Evolutionary conservation across 2,888 invertebrate genomes (phyloP).

Genomic region (Caenorhabditis sp.): DNA sequence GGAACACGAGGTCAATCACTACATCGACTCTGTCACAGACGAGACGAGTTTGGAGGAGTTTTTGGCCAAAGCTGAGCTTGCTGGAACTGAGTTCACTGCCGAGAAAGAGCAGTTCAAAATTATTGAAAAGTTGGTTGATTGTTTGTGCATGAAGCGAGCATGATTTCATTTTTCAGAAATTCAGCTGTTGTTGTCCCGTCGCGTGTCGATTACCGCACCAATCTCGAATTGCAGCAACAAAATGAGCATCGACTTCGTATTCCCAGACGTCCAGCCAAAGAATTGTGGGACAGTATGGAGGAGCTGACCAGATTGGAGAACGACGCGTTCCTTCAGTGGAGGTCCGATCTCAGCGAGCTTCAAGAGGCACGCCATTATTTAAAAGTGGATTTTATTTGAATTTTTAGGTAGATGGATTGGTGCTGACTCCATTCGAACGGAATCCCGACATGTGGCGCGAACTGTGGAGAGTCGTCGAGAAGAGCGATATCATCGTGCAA

Average conservation of each 20-base stretch:
- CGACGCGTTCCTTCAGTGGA: slow-evolving; percentile 91
- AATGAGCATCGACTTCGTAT: slow-evolving; percentile 85
- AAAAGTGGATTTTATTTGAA: slow-evolving; percentile 30
- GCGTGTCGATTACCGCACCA: slow-evolving; percentile 63
- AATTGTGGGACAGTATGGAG: slow-evolving; percentile 85
- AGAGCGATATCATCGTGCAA: slow-evolving; percentile 83
- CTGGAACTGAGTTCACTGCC: slow-evolving; percentile 90
- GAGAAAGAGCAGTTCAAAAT: slow-evolving; percentile 79
- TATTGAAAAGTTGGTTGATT: slow-evolving; percentile 69
- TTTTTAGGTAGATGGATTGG: slow-evolving; percentile 84
- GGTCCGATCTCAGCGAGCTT: slow-evolving; percentile 86
- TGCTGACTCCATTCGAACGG: slow-evolving; percentile 96
- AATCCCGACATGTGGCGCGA: slow-evolving; percentile 99
- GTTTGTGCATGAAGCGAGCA: neutral
- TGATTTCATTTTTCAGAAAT: slow-evolving; percentile 52
- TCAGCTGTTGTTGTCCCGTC: slow-evolving; percentile 70
- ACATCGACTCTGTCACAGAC: slow-evolving; percentile 75
- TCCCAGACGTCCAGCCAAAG: slow-evolving; percentile 91
- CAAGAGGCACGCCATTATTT: slow-evolving; percentile 73
- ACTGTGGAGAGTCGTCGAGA: slow-evolving; percentile 97
- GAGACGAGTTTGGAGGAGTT: slow-evolving; percentile 87
- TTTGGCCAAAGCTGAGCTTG: slow-evolving; percentile 92
- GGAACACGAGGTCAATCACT: slow-evolving; percentile 66
- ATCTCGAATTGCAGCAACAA: slow-evolving; percentile 69
- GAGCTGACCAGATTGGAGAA: slow-evolving; percentile 88